A percentile compares a stretch with the other conserved stretches of the same genome.
Evolutionary conservation across 92 coral and sea anemone species (phyloP).

Genomic region (Galaxea fascicularis): DNA sequence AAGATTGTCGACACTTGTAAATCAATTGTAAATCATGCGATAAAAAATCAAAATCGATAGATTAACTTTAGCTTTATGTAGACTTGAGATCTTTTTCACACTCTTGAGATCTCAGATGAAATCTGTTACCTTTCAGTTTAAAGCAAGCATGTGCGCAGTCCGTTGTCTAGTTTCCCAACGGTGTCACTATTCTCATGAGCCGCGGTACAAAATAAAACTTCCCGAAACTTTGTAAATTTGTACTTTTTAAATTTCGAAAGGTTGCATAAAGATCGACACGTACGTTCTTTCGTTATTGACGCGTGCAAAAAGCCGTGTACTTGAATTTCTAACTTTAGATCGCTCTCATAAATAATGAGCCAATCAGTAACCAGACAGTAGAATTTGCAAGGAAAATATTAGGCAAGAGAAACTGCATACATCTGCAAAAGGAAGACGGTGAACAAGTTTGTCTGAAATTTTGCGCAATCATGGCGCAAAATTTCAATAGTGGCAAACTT

Average conservation of each 20-base stretch:
- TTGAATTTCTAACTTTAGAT: not conserved
- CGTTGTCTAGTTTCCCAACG: no score
- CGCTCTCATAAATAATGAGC: not conserved
- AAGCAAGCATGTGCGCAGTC: no score
- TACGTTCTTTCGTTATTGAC: not conserved
- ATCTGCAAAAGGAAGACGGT: not conserved
- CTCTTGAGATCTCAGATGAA: not conserved
- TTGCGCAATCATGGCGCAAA: not conserved
- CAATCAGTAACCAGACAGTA: not conserved
- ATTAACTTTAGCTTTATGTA: no score
- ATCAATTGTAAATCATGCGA: not conserved
- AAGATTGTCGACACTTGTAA: slow-evolving; percentile 13
- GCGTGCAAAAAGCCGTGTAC: not conserved
- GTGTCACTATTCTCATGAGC: not conserved
- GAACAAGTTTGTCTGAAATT: not conserved
- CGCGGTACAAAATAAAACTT: not conserved
- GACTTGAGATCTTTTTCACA: not conserved
- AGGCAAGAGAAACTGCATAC: not conserved
- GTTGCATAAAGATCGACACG: not conserved
- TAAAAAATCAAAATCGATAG: not conserved
- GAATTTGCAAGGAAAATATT: not conserved
- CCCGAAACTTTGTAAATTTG: not conserved
- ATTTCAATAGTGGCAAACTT: not conserved
- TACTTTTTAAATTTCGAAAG: not conserved
- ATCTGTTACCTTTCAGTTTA: not conserved